phyloP scores from a whole-genome alignment of 2,888 invertebrate species.

The Sisyra nigra region DNA sequence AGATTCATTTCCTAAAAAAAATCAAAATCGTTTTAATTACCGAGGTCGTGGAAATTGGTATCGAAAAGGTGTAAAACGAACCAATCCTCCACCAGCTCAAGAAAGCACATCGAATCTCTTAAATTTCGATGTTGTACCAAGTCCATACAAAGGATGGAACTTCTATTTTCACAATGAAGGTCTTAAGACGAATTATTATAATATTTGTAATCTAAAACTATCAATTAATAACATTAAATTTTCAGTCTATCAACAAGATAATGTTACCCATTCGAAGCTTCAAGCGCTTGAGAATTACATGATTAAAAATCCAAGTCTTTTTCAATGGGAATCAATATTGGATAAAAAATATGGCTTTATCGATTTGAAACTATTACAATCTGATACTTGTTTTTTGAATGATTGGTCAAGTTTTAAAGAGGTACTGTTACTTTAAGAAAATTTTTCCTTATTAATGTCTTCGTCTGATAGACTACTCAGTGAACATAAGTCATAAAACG shows the following conservation, averaged over 20 bases:
- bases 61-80: background rate
- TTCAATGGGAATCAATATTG: conserved; percentile 39
- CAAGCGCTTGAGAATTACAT: conserved; percentile 38
- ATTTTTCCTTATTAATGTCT: background rate
- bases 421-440: conserved; percentile 2
- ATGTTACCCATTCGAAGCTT: conserved; percentile 31
- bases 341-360: conserved; percentile 38
- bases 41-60: background rate
- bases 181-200: conserved; percentile 17
- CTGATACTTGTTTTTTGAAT: conserved; percentile 36
- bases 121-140: background rate
- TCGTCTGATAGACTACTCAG: background rate
- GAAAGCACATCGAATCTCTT: background rate
- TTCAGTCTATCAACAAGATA: conserved; percentile 17
- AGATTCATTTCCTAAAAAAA: too few relatives aligned
- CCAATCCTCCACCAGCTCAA: background rate
- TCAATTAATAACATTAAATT: too few relatives aligned
- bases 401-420: conserved; percentile 44
- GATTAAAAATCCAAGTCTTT: conserved; percentile 27
- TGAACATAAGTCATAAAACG: too few relatives aligned
- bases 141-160: conserved; percentile 51
- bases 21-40: too few relatives aligned
- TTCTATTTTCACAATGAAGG: conserved; percentile 62
- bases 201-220: background rate
- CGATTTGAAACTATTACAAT: conserved; percentile 35